phyloP scores from a whole-genome alignment of 2,113 vertebrate species.

The Eurypyga helias region DNA sequence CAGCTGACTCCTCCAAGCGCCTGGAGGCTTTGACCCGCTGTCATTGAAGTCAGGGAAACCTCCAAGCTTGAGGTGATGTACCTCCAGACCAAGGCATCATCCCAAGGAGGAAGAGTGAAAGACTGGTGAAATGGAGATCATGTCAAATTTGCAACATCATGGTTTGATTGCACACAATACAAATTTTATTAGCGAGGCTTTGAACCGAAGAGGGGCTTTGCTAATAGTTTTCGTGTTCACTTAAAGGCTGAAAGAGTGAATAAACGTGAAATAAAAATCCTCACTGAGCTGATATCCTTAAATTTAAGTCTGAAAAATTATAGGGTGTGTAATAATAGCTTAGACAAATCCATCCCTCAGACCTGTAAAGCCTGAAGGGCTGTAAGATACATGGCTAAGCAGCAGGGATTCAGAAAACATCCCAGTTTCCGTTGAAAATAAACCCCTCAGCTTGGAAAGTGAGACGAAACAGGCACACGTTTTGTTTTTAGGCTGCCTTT shows the following conservation, averaged over 20 bases:
- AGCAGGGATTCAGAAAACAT: not conserved
- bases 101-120: not conserved
- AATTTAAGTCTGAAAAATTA: constrained; percentile 19
- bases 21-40: not conserved
- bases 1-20: not conserved
- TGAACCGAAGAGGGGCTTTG: not conserved
- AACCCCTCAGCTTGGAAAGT: not conserved
- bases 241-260: not conserved
- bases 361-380: not conserved
- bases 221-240: not conserved
- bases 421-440: not conserved
- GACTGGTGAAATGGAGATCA: not conserved
- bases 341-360: not conserved
- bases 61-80: not conserved
- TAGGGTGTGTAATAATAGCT: not conserved
- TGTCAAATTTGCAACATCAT: not conserved
- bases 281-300: not conserved
- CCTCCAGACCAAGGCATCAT: not conserved
- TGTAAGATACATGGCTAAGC: not conserved
- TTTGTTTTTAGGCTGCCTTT: not conserved
- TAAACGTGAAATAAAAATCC: constrained; percentile 25
- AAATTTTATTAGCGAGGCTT: not conserved
- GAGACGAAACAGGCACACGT: not conserved
- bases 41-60: not conserved
- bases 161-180: not conserved